phyloP scores from a whole-genome alignment of 2,888 invertebrate genomes.

The Geotrupes spiniger region DNA sequence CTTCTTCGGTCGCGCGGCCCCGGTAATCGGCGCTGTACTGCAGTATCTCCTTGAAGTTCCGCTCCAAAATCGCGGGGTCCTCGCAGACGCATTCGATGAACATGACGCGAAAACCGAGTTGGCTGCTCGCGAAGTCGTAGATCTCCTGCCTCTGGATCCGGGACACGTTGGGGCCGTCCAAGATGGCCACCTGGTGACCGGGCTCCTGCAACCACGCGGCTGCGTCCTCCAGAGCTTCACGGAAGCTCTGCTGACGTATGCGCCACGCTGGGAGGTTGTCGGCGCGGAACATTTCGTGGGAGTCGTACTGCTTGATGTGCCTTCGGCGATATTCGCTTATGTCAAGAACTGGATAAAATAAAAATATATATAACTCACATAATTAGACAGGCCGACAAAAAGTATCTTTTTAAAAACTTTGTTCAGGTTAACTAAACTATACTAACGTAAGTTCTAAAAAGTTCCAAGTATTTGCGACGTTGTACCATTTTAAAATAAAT shows the following conservation, averaged over 20 bases:
- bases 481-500: too few species aligned
- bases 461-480: too few species aligned
- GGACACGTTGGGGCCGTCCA: slow-evolving; percentile 92
- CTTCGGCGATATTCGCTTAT: slow-evolving; percentile 88
- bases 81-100: slow-evolving; percentile 92
- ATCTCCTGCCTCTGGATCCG: slow-evolving; percentile 75
- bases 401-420: too few species aligned
- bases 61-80: slow-evolving; percentile 67
- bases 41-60: slow-evolving; percentile 77
- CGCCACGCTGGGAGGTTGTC: slow-evolving; percentile 80
- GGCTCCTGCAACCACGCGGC: slow-evolving; percentile 70
- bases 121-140: slow-evolving; percentile 66
- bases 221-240: slow-evolving; percentile 83
- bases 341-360: slow-evolving; percentile 73
- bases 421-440: too few species aligned
- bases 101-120: slow-evolving; percentile 79
- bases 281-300: slow-evolving; percentile 84
- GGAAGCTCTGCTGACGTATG: slow-evolving; percentile 77
- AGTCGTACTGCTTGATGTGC: slow-evolving; percentile 76
- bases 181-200: slow-evolving; percentile 64
- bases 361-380: too few species aligned
- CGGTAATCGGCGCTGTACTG: slow-evolving; percentile 85
- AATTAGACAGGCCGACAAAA: too few species aligned
- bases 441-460: too few species aligned
- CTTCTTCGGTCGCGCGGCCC: slow-evolving; percentile 72